Base-by-base conservation (phyloP, 2,888 invertebrate species). In the Halocaridina rubra region DNA sequence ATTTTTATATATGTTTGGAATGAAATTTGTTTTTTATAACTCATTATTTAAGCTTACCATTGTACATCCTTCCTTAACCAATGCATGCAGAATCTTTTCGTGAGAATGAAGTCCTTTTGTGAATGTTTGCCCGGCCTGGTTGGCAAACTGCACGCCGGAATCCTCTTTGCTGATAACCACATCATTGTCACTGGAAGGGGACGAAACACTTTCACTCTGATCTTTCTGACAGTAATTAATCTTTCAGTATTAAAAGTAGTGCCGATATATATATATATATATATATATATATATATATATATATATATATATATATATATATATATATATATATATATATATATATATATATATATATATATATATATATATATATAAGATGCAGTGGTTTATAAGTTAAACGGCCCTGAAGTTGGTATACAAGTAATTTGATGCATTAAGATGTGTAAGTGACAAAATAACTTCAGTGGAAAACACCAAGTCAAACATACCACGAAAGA, bases 21-120 rank as follows among this genome's bases (percentile, higher is more conserved):
- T n/a, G n/a, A n/a, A n/a, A n/a, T n/a, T n/a, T n/a, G n/a, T n/a
- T n/a, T n/a, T n/a, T n/a, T n/a, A n/a, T n/a, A n/a, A n/a, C n/a
- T n/a, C n/a, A n/a, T 29, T 30, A 13, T 16, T 8, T n/a, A 7
- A 13, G 19, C 84, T 79, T 24, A 84, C 84, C 84, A 84, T 79
- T 10, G 79, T 79, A n/a, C 84, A 84, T 13, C 84, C 84, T 7
- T 84, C 79, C 32, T 79, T 80, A 53, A 84, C 74, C 10, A 84
- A 79, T 53, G 59, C 30, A 33, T 80, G 84, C 0, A 84, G 84
- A 29, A 64, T 53, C 46, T 69, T 61, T 27, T 84, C 84, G 19
- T 74, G 74, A 10, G 8, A 16, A 27, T 71, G 77, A 8, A 84
- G 67, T 27, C 79, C 74, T 10, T 39, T 16, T 4, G 75, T 80